Conservation (phyloP, 2,797 vertebrate species). For the Falco berigora region DNA sequence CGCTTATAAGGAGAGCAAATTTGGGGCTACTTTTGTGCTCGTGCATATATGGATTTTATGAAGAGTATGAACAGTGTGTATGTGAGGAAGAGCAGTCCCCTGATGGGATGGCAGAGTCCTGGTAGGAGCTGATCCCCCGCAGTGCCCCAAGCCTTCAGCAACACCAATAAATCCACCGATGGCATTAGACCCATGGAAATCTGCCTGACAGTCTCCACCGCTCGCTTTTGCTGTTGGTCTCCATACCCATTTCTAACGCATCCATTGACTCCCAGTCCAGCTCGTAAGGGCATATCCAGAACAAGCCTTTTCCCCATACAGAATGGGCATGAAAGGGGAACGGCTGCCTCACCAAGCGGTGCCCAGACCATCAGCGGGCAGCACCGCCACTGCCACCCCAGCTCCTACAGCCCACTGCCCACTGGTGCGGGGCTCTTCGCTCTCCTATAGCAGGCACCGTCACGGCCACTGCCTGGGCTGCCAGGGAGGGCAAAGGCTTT, state of each 20-base stretch:
- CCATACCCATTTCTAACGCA: background rate
- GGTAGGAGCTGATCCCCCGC: background rate
- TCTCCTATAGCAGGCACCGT: background rate
- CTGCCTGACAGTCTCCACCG: background rate
- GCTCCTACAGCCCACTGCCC: background rate
- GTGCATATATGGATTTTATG: background rate
- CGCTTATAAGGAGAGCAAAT: background rate
- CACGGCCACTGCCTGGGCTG: background rate
- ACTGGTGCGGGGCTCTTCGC: background rate
- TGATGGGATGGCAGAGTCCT: background rate
- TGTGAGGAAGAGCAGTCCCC: background rate
- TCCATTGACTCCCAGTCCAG: background rate
- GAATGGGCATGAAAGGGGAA: background rate
- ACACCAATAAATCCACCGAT: background rate
- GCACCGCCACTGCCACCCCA: background rate
- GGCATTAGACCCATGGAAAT: background rate
- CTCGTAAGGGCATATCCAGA: background rate
- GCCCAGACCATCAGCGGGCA: background rate
- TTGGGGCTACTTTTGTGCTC: background rate
- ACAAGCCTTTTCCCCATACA: background rate
- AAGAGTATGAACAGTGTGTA: fast-evolving
- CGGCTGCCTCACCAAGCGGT: background rate
- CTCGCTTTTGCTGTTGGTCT: background rate
- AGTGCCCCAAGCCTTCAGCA: background rate
- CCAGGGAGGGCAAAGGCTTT: background rate